Conservation (phyloP, 2,797 vertebrate genomes). For the Hyperoplus lanceolatus region DNA sequence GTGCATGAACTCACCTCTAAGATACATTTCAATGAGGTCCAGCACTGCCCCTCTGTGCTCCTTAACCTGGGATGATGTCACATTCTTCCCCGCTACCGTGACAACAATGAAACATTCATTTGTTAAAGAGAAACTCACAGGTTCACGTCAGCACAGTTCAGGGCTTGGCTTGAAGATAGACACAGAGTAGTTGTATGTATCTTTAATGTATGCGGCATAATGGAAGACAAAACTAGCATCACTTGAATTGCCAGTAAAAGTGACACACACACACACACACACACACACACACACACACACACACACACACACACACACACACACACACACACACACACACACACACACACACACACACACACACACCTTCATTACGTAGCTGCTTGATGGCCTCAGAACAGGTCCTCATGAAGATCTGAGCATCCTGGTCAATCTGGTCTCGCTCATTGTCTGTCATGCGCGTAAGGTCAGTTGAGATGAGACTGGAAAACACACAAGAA, state of each 20-base stretch:
- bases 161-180: background rate
- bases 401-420: conserved; percentile 96
- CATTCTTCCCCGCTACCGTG: conserved; percentile 87
- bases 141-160: background rate
- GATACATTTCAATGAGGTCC: conserved; percentile 93
- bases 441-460: conserved; percentile 95
- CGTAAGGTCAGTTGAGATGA: conserved; percentile 90
- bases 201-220: background rate
- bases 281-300: conserved; percentile 9
- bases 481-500: conserved; percentile 79
- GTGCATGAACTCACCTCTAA: conserved; percentile 88
- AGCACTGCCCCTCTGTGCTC: conserved; percentile 92
- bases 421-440: conserved; percentile 98
- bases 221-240: background rate
- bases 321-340: conserved; percentile 9
- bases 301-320: background rate
- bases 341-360: background rate
- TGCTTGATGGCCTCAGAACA: conserved; percentile 96
- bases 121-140: background rate
- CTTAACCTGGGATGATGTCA: conserved; percentile 90
- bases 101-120: conserved; percentile 31
- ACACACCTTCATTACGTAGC: conserved; percentile 91
- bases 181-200: background rate
- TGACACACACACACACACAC: background rate
- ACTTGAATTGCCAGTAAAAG: background rate